phyloP scores from a whole-genome alignment of 2,113 vertebrate genomes.

The Tautogolabrus adspersus region DNA sequence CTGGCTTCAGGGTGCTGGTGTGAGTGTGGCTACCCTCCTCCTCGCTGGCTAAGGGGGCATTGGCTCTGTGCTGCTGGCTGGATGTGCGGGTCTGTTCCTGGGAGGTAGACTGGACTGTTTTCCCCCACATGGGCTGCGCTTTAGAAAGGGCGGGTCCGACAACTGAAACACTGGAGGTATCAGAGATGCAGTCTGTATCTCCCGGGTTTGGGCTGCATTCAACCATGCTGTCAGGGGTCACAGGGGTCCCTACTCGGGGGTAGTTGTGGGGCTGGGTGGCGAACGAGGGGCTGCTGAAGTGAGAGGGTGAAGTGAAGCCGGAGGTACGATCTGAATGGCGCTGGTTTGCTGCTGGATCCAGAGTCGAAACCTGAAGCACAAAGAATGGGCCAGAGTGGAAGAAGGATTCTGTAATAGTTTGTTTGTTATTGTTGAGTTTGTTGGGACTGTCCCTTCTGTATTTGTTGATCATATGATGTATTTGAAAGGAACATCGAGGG shows the following conservation, averaged over 20 bases:
- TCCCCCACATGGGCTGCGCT: constrained; percentile 53
- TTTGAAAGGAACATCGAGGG: too few relatives aligned
- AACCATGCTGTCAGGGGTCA: constrained; percentile 88
- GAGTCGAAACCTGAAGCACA: constrained; percentile 84
- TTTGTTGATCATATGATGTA: too few relatives aligned
- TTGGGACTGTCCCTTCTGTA: too few relatives aligned
- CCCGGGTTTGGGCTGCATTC: constrained; percentile 81
- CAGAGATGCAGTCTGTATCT: constrained; percentile 87
- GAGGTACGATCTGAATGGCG: constrained; percentile 84
- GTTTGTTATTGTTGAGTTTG: too few relatives aligned
- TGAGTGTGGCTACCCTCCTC: constrained; percentile 84
- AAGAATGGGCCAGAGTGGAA: not conserved
- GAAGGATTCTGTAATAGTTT: not conserved
- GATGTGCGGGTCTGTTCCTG: constrained; percentile 47
- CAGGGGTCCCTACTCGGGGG: constrained; percentile 71
- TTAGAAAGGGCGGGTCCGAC: constrained; percentile 67
- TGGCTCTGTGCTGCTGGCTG: constrained; percentile 68
- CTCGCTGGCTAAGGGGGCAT: constrained; percentile 71
- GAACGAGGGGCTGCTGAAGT: constrained; percentile 75
- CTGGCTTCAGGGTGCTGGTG: constrained; percentile 78
- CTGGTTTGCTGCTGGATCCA: constrained; percentile 85
- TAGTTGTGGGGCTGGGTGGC: constrained; percentile 46
- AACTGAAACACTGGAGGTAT: constrained; percentile 79
- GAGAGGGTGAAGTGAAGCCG: constrained; percentile 75
- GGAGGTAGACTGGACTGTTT: constrained; percentile 67